Percentiles rank a stretch among this genome's conserved stretches.
These are phyloP conservation scores for Rattus rattus DNA, from an alignment of 2,113 vertebrate species.

Conservation along the genomic window DNA sequence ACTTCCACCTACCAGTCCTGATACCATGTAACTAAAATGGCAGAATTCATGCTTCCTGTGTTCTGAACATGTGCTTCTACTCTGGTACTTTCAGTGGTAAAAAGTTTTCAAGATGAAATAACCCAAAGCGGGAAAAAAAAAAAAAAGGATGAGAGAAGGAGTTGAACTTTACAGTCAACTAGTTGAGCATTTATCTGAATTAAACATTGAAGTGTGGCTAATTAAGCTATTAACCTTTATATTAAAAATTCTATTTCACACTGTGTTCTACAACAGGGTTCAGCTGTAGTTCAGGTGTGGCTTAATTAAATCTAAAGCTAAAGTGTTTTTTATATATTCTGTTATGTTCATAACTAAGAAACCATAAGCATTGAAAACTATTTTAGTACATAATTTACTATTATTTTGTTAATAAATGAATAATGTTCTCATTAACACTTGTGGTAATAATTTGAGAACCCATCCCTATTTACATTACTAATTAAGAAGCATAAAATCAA, in stretches of 20 bases:
- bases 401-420: neutral
- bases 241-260: conserved; percentile 85
- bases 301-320: conserved; percentile 84
- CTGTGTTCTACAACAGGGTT: conserved; percentile 77
- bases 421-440: neutral
- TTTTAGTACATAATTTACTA: neutral
- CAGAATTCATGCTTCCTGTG: neutral
- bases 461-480: neutral
- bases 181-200: conserved; percentile 82
- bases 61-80: neutral
- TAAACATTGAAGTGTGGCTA: conserved; percentile 84
- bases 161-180: conserved; percentile 71
- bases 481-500: neutral
- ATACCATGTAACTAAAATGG: neutral
- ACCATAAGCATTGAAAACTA: neutral
- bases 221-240: conserved; percentile 88
- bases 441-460: neutral
- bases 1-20: neutral
- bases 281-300: conserved; percentile 77
- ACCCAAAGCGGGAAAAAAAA: conserved; percentile 63
- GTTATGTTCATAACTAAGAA: conserved; percentile 70
- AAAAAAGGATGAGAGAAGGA: too few species aligned
- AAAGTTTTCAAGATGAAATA: conserved; percentile 36
- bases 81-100: neutral
- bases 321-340: conserved; percentile 69